Evolutionary conservation across 2,797 vertebrate species (phyloP).

Genomic region (Scolopax rusticola): DNA sequence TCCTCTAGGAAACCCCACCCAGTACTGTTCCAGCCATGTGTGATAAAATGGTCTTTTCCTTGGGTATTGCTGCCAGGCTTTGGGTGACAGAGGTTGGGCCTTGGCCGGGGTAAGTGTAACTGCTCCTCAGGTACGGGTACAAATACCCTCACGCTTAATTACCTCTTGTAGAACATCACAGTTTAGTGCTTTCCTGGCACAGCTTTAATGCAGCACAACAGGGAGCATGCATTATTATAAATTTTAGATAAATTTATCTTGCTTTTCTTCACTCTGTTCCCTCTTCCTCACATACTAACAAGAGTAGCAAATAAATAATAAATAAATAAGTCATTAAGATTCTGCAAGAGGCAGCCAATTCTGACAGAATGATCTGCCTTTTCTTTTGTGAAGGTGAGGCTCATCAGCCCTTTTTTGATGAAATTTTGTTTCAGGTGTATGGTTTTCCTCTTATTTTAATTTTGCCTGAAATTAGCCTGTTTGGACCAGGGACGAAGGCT

Average conservation of each 20-base stretch:
- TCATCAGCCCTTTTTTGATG: neutral
- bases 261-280: neutral
- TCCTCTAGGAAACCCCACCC: neutral
- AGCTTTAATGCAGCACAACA: neutral
- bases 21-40: neutral
- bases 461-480: neutral
- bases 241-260: neutral
- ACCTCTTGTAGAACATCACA: neutral
- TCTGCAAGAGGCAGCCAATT: neutral
- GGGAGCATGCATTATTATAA: accelerated
- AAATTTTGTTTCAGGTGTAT: neutral
- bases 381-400: neutral
- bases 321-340: neutral
- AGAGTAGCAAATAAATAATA: neutral
- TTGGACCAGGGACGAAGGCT: neutral
- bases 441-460: neutral
- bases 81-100: no score
- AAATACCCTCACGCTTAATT: neutral
- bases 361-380: neutral
- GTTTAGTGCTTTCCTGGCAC: neutral
- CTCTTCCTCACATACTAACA: neutral
- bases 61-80: neutral
- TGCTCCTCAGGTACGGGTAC: neutral
- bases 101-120: neutral
- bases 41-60: neutral